Percentiles rank a stretch among this genome's conserved stretches.
These are phyloP conservation scores for Peromyscus attwateri DNA, from an alignment of 2,797 vertebrate species.

Conservation along the genomic window DNA sequence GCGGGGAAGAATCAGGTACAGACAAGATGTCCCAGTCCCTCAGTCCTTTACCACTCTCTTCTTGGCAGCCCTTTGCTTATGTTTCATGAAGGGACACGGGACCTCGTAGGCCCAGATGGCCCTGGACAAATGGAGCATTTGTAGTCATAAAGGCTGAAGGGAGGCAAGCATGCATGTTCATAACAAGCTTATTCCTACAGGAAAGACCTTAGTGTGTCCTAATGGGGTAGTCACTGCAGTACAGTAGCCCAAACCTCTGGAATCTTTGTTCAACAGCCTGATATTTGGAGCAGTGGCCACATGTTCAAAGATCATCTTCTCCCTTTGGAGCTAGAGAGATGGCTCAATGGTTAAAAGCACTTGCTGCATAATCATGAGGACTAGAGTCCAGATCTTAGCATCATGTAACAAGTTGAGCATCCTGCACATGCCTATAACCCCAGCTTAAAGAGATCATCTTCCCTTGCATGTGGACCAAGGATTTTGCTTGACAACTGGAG, in stretches of 20 bases:
- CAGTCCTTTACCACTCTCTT: slow-evolving; percentile 26
- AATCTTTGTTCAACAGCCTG: slow-evolving; percentile 37
- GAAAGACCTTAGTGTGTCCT: neutral
- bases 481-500: neutral
- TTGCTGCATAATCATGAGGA: neutral
- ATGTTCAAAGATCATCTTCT: neutral
- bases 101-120: neutral
- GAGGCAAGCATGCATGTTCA: neutral
- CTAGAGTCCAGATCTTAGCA: neutral
- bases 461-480: neutral
- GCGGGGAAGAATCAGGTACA: slow-evolving; percentile 75
- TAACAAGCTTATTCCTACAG: slow-evolving; percentile 37
- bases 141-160: slow-evolving; percentile 29
- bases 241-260: neutral
- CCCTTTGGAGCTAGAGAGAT: neutral
- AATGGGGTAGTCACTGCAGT: neutral
- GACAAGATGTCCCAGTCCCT: slow-evolving; percentile 66
- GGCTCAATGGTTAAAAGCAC: neutral
- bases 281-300: neutral
- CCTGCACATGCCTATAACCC: neutral
- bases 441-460: neutral
- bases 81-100: slow-evolving; percentile 30
- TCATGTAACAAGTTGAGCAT: neutral
- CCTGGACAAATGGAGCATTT: neutral
- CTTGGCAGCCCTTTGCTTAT: slow-evolving; percentile 8